Base-by-base conservation (phyloP, 2,888 invertebrate species). In the Synanthedon formicaeformis region DNA sequence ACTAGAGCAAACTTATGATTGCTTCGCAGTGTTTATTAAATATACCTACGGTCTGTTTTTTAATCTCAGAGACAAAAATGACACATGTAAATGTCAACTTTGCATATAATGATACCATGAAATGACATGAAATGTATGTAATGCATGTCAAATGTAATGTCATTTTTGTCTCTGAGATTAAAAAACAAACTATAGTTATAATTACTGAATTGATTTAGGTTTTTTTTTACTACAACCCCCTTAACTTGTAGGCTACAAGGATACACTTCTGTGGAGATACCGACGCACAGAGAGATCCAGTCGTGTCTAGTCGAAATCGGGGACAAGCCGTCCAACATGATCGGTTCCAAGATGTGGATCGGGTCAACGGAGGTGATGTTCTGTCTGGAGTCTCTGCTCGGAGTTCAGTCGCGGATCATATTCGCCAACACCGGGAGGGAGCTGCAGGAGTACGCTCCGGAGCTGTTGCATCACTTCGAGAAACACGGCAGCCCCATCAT, bases 331-430 rank as follows among this genome's bases (percentile, higher is more conserved):
- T 73, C 90, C 0, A 89, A 89, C 51, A 99, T 99, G 82, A 85
- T 98, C 51, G 96, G 96, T 18, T 97, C 97, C 1, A 92, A 91
- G 55, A 94, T 97, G 71, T 99, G 99, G 99, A 99, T 99, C 71
- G 99, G 99, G 6, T 98, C 98, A 0, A 96, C 96, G 4, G 99
- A 99, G 89, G 96, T 99, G 12, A 93, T 94, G 79, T 98, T 94
- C 87, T 96, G 96, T 57, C 82, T 99, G 57, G 94, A 96, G 71
- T 91, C 94, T 40, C 84, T 97, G 55, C 81, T 96, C 6, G 91
- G 92, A 50, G 89, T 96, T 0, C 91, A 92, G 51, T 91, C 92
- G 0, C 94, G 94, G 75, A 95, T 99, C 59, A 86, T 98, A 57
- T 93, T 93, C 67, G 95, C 97, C 0, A 92, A 92, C 62, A 93